Base-by-base conservation (phyloP, 2,888 invertebrate species). In the Orgyia antiqua region DNA sequence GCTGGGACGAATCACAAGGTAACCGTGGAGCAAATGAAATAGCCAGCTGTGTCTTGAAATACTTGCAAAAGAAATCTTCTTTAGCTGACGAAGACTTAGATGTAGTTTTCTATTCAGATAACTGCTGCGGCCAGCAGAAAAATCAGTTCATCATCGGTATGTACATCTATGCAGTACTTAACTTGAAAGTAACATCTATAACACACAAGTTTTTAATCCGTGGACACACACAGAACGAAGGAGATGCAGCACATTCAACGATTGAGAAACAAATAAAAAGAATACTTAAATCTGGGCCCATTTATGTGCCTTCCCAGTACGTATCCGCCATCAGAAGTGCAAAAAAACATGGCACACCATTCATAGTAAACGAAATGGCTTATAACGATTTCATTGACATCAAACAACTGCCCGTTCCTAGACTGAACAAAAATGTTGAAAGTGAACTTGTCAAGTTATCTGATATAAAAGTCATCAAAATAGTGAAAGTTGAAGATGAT, bases 171-270 rank as follows among this genome's bases (percentile, higher is more conserved):
- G 20, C 28, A 7, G 5, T 6, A 21, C 13, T 13, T 13, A 25
- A 21, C n/a, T 36, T 36, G 0, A 36, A 36, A 6, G 6, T 36
- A 0, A 36, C 8, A 11, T 31, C 25, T 7, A 10, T 39, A 3
- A 39, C 39, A 0, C 39, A 36, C 33, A 58, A 52, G 29, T 60
- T 53, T 44, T 32, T 57, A 12, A 51, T 53, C 10, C 46, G 48
- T 28, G 52, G 57, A 19, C 57, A 58, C 27, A 45, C 50, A 0
- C 55, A 58, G 42, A 62, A 59, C 36, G 55, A 37, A 4, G 40
- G 36, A 2, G 37, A 40, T 24, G 23, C 26, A 13, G 33, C 3
- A 2, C 35, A 39, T n/a, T n/a, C n/a, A n/a, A n/a, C n/a, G n/a
- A n/a, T n/a, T n/a, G n/a, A n/a, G n/a, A n/a, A n/a, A n/a, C 12